Percentiles rank a stretch among this genome's conserved stretches.
Evolutionary conservation across 2,888 invertebrate genomes (phyloP).

Genomic region (Mimas tiliae): DNA sequence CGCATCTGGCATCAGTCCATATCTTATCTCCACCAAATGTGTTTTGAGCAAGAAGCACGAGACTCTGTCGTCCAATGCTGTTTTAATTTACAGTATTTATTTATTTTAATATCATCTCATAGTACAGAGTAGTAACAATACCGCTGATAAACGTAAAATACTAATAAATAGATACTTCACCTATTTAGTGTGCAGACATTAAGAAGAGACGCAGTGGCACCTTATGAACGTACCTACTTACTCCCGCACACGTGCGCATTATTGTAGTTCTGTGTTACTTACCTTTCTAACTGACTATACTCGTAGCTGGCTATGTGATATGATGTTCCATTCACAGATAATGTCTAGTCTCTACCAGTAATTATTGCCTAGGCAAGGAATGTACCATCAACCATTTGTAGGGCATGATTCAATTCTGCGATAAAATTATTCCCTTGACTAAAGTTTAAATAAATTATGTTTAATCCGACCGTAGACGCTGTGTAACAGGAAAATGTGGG

Average conservation of each 20-base stretch:
- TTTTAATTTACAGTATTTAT: too few relatives aligned
- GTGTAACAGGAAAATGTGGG: slow-evolving; percentile 28
- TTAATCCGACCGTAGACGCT: background rate
- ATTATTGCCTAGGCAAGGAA: background rate
- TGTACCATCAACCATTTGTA: background rate
- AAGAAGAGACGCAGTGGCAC: slow-evolving; percentile 49
- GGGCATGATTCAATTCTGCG: background rate
- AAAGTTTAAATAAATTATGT: too few relatives aligned
- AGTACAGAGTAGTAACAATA: background rate
- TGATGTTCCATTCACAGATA: slow-evolving; percentile 6
- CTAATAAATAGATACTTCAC: too few relatives aligned
- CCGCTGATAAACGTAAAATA: too few relatives aligned
- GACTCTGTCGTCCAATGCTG: too few relatives aligned
- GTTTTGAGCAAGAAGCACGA: background rate
- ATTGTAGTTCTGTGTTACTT: slow-evolving; percentile 7
- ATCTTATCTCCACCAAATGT: background rate
- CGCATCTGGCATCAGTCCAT: slow-evolving; percentile 57
- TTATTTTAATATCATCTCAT: too few relatives aligned
- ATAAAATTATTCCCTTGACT: background rate
- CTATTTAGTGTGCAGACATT: too few relatives aligned
- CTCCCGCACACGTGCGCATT: slow-evolving; percentile 40
- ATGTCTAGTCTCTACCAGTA: slow-evolving; percentile 23
- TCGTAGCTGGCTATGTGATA: background rate
- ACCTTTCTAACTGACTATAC: slow-evolving; percentile 4
- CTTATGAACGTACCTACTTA: slow-evolving; percentile 43